Percentiles rank a stretch among this genome's conserved stretches.
Conservation (phyloP, 2,113 vertebrate species). For the Chloebia gouldiae region DNA sequence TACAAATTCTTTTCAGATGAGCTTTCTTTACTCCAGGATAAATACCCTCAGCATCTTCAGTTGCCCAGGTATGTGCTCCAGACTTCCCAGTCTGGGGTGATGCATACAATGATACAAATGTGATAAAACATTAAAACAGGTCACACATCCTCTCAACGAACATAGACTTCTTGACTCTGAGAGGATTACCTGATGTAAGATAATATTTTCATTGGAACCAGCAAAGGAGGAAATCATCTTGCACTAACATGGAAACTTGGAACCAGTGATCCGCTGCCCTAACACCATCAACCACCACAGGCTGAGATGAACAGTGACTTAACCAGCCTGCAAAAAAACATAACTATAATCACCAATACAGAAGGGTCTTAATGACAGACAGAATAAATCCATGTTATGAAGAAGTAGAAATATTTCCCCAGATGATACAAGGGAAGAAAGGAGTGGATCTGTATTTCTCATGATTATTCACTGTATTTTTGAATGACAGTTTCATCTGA, state of each 20-base stretch:
- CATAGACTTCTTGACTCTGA: background rate
- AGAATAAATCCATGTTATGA: background rate
- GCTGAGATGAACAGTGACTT: background rate
- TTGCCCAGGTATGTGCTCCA: background rate
- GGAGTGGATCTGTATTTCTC: background rate
- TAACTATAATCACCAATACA: background rate
- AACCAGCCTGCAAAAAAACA: background rate
- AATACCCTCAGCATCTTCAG: background rate
- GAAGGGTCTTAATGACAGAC: background rate
- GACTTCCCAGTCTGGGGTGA: background rate
- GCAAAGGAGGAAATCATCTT: background rate
- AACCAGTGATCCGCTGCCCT: fast-evolving
- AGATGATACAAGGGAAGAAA: background rate
- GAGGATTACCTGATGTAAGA: background rate
- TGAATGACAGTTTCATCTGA: background rate
- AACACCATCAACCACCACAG: background rate
- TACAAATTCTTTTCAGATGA: background rate
- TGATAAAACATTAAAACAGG: background rate
- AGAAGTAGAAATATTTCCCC: background rate
- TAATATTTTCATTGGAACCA: background rate
- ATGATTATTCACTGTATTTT: background rate
- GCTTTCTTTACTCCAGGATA: background rate
- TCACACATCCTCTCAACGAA: background rate
- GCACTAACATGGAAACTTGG: background rate
- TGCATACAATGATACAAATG: fast-evolving